Evolutionary conservation across 2,797 vertebrate species (phyloP).

Genomic region (Poeciliopsis gracilis): DNA sequence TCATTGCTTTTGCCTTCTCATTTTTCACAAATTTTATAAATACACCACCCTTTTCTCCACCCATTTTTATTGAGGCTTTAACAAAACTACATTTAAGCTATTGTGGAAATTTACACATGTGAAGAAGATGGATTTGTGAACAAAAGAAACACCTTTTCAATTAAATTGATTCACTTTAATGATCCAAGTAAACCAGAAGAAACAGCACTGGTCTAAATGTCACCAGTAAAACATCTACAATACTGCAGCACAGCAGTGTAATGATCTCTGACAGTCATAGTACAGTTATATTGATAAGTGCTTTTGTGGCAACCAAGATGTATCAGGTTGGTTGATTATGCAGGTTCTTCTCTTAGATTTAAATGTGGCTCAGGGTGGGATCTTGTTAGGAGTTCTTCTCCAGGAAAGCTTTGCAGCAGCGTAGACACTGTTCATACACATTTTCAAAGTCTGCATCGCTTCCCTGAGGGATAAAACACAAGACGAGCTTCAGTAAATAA

Average conservation of each 20-base stretch:
- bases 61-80: not conserved
- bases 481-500: conserved; percentile 8
- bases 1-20: too few relatives aligned
- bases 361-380: conserved; percentile 7
- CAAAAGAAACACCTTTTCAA: conserved; percentile 3
- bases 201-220: conserved; percentile 16
- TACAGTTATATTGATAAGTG: conserved; percentile 3
- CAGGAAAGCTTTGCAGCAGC: conserved; percentile 94
- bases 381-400: conserved; percentile 81
- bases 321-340: conserved; percentile 14
- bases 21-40: not conserved
- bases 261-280: conserved; percentile 7
- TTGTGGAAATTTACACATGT: not conserved
- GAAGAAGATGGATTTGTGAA: conserved; percentile 4
- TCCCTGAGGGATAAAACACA: conserved; percentile 76
- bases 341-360: conserved; percentile 2
- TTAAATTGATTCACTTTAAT: conserved; percentile 26
- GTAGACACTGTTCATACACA: conserved; percentile 92
- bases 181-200: conserved; percentile 21
- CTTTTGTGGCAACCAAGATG: conserved; percentile 12
- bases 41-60: not conserved
- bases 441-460: conserved; percentile 91
- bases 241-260: conserved; percentile 19
- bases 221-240: conserved; percentile 29
- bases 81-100: not conserved